phyloP scores from a whole-genome alignment of 2,888 invertebrate species.

The Julus scanicus region DNA sequence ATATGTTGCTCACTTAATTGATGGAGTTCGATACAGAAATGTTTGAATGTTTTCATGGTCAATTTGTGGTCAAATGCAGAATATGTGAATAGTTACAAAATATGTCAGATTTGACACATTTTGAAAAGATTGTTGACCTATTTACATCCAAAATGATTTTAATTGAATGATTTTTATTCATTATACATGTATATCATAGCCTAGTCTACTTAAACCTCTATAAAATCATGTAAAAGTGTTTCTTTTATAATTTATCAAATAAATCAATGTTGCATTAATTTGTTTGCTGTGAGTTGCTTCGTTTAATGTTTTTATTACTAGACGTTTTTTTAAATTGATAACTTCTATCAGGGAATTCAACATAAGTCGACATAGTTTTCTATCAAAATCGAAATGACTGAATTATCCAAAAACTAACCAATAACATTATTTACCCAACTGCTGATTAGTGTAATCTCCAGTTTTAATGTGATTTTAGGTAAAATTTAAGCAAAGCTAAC shows the following conservation, averaged over 20 bases:
- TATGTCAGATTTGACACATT: not conserved
- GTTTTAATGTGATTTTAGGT: no score
- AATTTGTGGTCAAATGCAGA: not conserved
- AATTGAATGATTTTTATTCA: not conserved
- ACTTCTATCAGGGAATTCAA: no score
- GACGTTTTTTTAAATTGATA: no score
- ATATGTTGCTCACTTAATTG: slow-evolving; percentile 9
- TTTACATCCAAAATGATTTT: not conserved
- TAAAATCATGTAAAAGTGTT: slow-evolving; percentile 8
- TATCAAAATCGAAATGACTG: no score
- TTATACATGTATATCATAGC: not conserved
- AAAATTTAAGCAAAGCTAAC: no score
- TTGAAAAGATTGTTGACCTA: not conserved
- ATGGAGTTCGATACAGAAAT: not conserved
- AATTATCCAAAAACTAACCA: no score
- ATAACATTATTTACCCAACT: no score
- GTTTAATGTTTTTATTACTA: not conserved
- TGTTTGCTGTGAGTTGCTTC: not conserved
- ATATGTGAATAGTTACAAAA: not conserved
- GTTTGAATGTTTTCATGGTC: not conserved
- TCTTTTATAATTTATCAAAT: slow-evolving; percentile 33
- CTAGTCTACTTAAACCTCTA: not conserved
- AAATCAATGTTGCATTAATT: slow-evolving; percentile 25
- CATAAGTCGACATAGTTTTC: not conserved
- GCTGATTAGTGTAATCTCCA: no score